Evolutionary conservation across 2,113 vertebrate genomes (phyloP), one percentile per base, ranked within the genome.

Genomic region (Brachypteracias leptosomus): DNA sequence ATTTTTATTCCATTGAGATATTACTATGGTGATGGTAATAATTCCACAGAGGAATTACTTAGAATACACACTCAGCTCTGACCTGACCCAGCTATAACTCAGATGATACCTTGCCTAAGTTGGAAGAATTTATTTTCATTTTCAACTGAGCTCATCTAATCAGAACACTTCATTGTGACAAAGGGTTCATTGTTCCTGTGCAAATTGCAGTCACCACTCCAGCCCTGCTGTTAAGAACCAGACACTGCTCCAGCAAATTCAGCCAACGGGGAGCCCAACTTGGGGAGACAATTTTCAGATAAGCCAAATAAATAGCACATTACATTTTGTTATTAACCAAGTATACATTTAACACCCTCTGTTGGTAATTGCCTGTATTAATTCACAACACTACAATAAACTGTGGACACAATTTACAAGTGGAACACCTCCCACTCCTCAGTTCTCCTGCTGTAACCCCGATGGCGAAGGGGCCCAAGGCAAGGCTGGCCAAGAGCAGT

Each of bases 51-150:
- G 97, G 96, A 98, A 98, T 98, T 98, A 98, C 97, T 97, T 97
- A 97, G 97, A 98, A 95, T 93, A 97, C 68, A 72, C 66, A 84
- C 89, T 95, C 88, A 68, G 91, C 94, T 96, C 92, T 96, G 96
- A 96, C 95, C 94, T 98, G 98, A 98, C 98, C 98, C 95, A 95
- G 93, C 97, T 94, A 97, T 98, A 97, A 97, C 96, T 96, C 94
- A 97, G 93, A 95, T 96, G 93, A 97, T 96, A 97, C 85, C 87
- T 97, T 93, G 84, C 70, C 85, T 86, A 97, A 98, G 93, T 95
- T 96, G 90, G 89, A 97, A 96, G 96, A 98, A 98, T 98, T 98
- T 97, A 98, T 98, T 98, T 98, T 98, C 98, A 98, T 98, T 97
- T 96, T 94, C 92, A 95, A 29, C 90, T 89, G 95, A 96, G 96